phyloP scores from a whole-genome alignment of 2,888 invertebrate species.

The Empis stercorea region DNA sequence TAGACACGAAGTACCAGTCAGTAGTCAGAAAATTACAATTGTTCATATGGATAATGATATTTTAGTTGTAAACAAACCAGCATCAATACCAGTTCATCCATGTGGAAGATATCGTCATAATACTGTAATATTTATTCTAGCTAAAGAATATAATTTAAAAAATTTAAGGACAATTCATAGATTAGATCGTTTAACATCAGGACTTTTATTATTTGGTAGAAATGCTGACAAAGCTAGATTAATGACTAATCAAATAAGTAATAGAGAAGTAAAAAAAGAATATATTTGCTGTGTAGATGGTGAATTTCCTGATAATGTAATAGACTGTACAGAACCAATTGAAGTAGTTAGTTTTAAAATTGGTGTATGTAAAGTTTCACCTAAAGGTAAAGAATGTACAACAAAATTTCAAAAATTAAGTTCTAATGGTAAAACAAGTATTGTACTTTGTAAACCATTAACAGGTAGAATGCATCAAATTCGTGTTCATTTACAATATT shows the following conservation, averaged over 20 bases:
- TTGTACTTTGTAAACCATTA: conserved; percentile 82
- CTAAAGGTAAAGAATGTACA: conserved; percentile 79
- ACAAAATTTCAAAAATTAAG: conserved; percentile 78
- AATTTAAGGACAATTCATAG: conserved; percentile 84
- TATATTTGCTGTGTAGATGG: conserved; percentile 90
- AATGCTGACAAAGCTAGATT: conserved; percentile 80
- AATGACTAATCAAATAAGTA: conserved; percentile 83
- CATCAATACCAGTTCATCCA: conserved; percentile 94
- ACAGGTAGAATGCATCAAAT: conserved; percentile 97
- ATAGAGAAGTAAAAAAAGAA: conserved; percentile 77
- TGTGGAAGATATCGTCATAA: conserved; percentile 93
- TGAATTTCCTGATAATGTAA: conserved; percentile 67
- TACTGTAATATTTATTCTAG: conserved; percentile 84
- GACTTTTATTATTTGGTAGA: conserved; percentile 74
- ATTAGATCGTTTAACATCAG: conserved; percentile 85
- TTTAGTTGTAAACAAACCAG: conserved; percentile 96
- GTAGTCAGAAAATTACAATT: conserved; percentile 84
- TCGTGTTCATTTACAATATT: conserved; percentile 86
- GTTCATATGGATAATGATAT: conserved; percentile 92
- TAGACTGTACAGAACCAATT: conserved; percentile 78
- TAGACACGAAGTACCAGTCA: conserved; percentile 95
- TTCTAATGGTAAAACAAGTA: conserved; percentile 73
- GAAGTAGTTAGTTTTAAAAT: conserved; percentile 84
- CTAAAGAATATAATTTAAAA: conserved; percentile 82
- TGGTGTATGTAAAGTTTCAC: conserved; percentile 80